Percentiles rank a stretch among this genome's conserved stretches.
phyloP scores from a whole-genome alignment of 2,113 vertebrate genomes.

The Channa argus region DNA sequence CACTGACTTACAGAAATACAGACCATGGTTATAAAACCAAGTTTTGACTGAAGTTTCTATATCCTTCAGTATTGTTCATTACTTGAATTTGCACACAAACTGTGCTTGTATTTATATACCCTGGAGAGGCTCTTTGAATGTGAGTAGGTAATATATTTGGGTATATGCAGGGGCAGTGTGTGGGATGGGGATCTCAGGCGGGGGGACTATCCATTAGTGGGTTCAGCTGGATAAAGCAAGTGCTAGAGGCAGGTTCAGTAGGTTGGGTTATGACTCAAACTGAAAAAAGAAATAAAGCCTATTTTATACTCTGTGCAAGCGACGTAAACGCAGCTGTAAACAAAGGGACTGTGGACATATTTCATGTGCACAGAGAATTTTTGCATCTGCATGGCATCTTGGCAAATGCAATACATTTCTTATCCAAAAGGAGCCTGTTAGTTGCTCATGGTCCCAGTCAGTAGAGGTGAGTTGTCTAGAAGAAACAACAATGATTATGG shows the following conservation, averaged over 20 bases:
- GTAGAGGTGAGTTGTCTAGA: too few relatives aligned
- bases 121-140: slow-evolving; percentile 37
- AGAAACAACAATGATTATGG: too few relatives aligned
- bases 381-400: too few relatives aligned
- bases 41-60: slow-evolving; percentile 33
- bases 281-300: slow-evolving; percentile 32
- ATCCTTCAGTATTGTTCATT: slow-evolving; percentile 47
- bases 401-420: too few relatives aligned
- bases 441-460: too few relatives aligned
- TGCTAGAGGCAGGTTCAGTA: slow-evolving; percentile 53
- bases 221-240: slow-evolving; percentile 45
- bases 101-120: slow-evolving; percentile 21
- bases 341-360: too few relatives aligned
- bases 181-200: slow-evolving; percentile 47
- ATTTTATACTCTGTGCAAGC: neutral
- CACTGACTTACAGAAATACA: slow-evolving; percentile 11
- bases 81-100: slow-evolving; percentile 46
- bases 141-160: slow-evolving; percentile 40
- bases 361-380: too few relatives aligned
- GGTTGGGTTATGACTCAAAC: slow-evolving; percentile 58
- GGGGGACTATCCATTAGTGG: slow-evolving; percentile 62
- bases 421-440: too few relatives aligned
- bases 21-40: slow-evolving; percentile 12
- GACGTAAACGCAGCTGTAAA: too few relatives aligned
- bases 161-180: slow-evolving; percentile 34